Base-by-base conservation (phyloP, 2,113 vertebrate genomes). In the Vulpes ferrilata region DNA sequence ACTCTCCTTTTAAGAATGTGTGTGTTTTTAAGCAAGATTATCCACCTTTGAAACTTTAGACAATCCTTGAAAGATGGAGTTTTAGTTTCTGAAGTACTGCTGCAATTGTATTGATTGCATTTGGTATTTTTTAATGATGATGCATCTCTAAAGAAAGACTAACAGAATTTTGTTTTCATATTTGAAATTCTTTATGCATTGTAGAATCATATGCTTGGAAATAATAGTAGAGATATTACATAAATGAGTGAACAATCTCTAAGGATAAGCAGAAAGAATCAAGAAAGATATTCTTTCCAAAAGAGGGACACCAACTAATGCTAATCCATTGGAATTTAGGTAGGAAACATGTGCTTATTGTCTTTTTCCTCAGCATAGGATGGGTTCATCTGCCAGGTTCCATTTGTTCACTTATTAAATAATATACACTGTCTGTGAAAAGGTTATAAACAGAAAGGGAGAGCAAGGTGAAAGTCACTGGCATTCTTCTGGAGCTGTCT, bases 391-490 rank as follows among this genome's bases (percentile, higher is more conserved):
- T 98, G 92, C 86, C 95, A 97, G 62, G 60, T 97, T 88, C 92
- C 65, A 87, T 97, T 97, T 96, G 59, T 55, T 97, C 84, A 97
- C 55, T 91, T 96, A 98, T 93, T 97, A 97, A 98, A 96, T 93
- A 86, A 91, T 92, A 96, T 43, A 96, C 51, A 80, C 38, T 95
- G 94, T 93, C 89, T 60, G 12, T 97, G 97, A 97, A 97, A 97
- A 98, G 89, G 96, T 20, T 93, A 48, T 89, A 97, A 98, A 89
- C 86, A 97, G 92, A 81, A 90, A 96, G 22, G 19, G 95, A 93
- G 69, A 95, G 92, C 67, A 98, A 98, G 69, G 96, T 98, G 97
- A 97, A 98, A 98, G 94, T 93, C 98, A 95, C 5, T 94, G 88
- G 15, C 55, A 88, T 97, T 97, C 87, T 97, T 97, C 57, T 93